Conservation (phyloP, 2,113 vertebrate species). For the Leptobrachium leishanense region DNA sequence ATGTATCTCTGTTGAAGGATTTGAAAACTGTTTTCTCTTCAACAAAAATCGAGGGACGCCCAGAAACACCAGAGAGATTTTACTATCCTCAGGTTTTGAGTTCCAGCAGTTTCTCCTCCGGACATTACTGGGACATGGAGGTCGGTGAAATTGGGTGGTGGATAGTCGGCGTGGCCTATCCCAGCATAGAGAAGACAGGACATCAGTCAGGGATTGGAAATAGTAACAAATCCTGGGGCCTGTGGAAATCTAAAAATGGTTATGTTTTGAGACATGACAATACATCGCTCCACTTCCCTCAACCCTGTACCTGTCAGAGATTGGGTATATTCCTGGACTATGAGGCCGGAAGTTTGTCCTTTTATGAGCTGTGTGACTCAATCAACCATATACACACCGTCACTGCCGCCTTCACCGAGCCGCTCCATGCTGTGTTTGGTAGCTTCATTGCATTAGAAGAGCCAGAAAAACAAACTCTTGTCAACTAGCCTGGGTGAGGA, state of each 20-base stretch:
- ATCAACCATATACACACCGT: slow-evolving; percentile 16
- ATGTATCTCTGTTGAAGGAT: not conserved
- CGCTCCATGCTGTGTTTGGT: not conserved
- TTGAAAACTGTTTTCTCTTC: not conserved
- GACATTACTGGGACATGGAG: slow-evolving; percentile 10
- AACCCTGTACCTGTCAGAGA: not conserved
- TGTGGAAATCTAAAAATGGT: not conserved
- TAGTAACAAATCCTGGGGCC: slow-evolving; percentile 12
- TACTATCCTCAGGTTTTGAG: not conserved
- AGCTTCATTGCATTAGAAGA: not conserved
- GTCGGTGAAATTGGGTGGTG: not conserved
- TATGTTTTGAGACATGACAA: not conserved
- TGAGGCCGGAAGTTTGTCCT: not conserved
- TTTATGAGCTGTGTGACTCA: not conserved
- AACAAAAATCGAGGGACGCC: not conserved
- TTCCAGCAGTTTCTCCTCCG: not conserved
- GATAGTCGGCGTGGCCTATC: slow-evolving; percentile 13
- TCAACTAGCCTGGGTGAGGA: too few species aligned
- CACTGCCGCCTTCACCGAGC: slow-evolving; percentile 18
- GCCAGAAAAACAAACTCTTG: too few species aligned
- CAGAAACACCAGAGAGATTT: not conserved
- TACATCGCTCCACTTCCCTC: not conserved
- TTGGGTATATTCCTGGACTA: slow-evolving; percentile 9
- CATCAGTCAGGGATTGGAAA: not conserved
- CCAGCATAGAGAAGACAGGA: not conserved